A percentile compares a stretch with the other conserved stretches of the same genome.
Evolutionary conservation across 2,113 vertebrate genomes (phyloP).

Genomic region (Sinosuthora webbiana): DNA sequence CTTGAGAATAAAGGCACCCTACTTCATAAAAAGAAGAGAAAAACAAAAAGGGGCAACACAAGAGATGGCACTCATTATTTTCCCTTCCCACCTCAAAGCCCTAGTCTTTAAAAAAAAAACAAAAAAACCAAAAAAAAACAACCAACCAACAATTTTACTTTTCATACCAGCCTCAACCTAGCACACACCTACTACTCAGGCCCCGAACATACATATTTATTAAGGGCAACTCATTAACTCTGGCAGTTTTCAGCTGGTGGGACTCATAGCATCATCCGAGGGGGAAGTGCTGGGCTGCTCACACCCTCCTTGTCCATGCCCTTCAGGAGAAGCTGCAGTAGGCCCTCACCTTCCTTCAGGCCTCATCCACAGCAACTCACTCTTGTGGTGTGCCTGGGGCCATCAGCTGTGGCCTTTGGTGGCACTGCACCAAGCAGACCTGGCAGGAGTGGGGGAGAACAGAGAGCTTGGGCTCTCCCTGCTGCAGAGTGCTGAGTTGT

Average conservation of each 20-base stretch:
- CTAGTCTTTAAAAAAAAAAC: background rate
- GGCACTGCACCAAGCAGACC: background rate
- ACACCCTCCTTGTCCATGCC: rapidly evolving
- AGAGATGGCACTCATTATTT: rapidly evolving
- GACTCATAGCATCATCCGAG: background rate
- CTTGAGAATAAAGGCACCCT: background rate
- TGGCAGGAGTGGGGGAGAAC: background rate
- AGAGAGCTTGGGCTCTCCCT: background rate
- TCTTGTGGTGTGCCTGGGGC: no score
- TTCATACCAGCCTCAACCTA: rapidly evolving
- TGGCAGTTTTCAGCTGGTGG: background rate
- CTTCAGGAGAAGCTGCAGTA: background rate
- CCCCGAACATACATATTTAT: rapidly evolving
- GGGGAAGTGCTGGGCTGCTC: background rate
- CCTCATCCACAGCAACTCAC: rapidly evolving
- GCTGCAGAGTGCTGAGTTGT: background rate
- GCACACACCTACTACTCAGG: rapidly evolving
- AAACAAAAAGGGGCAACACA: background rate
- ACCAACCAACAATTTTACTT: background rate
- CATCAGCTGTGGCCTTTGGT: rapidly evolving
- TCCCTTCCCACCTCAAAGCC: background rate
- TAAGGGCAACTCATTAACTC: background rate
- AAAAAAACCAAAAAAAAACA: background rate
- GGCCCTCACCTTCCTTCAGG: background rate
- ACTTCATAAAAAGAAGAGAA: background rate